A percentile compares a stretch with the other conserved stretches of the same genome.
Conservation (phyloP, 53 echinoderm and acorn worm genomes). For the Arbacia lixula region DNA sequence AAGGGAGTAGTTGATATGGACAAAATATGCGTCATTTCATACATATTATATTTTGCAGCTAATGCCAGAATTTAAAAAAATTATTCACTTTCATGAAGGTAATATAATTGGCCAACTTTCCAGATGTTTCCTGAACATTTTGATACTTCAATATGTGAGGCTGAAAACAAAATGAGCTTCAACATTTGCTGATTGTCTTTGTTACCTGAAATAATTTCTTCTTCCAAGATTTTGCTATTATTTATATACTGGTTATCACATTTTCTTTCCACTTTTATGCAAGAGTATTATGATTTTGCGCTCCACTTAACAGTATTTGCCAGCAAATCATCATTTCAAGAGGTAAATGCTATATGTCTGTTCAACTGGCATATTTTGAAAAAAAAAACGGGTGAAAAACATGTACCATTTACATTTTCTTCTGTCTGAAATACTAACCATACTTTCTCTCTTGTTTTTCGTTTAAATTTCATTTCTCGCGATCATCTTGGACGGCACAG, state of each 20-base stretch:
- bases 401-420: too few species aligned
- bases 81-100: neutral
- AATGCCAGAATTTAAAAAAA: neutral
- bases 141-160: too few species aligned
- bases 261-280: too few species aligned
- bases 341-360: neutral
- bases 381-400: too few species aligned
- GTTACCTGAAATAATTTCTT: too few species aligned
- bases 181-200: too few species aligned
- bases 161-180: too few species aligned
- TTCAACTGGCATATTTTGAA: too few species aligned
- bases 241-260: too few species aligned
- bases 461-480: neutral
- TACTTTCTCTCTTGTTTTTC: neutral
- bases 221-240: too few species aligned
- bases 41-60: slow-evolving; percentile 7
- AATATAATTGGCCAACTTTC: neutral
- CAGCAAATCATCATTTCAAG: neutral
- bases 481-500: slow-evolving; percentile 4
- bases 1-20: neutral
- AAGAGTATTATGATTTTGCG: too few species aligned
- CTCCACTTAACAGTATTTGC: too few species aligned
- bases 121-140: neutral
- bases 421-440: neutral
- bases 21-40: neutral